A percentile compares a stretch with the other conserved stretches of the same genome.
phyloP scores from a whole-genome alignment of 2,113 vertebrate genomes.

The Irena cyanogastra region DNA sequence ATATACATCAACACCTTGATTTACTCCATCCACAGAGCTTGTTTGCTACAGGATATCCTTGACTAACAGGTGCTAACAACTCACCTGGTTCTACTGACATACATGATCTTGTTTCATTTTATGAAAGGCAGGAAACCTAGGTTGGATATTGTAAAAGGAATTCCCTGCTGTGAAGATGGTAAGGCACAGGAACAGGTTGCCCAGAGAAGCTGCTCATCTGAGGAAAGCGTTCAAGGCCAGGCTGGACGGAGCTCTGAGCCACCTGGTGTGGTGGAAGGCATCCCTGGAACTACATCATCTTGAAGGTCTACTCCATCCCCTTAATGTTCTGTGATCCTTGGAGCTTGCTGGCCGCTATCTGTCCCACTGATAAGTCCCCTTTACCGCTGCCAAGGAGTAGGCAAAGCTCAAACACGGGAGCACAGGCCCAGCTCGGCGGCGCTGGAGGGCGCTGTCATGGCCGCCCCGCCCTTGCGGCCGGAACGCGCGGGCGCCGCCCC shows the following conservation, averaged over 20 bases:
- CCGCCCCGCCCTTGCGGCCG: background rate
- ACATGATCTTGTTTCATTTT: background rate
- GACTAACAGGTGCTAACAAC: background rate
- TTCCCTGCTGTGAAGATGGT: background rate
- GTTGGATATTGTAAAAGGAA: background rate
- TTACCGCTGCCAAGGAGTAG: rapidly evolving
- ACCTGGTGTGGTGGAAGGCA: rapidly evolving
- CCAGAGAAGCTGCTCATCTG: no score
- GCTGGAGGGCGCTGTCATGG: rapidly evolving
- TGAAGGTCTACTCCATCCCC: background rate
- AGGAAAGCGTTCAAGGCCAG: background rate
- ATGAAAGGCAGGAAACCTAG: background rate
- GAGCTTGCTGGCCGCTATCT: background rate
- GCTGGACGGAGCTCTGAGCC: background rate
- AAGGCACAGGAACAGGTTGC: background rate
- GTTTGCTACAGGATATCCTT: no score
- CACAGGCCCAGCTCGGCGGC: rapidly evolving
- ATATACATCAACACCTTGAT: background rate
- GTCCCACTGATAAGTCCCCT: rapidly evolving
- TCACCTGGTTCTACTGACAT: background rate
- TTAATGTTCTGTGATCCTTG: no score
- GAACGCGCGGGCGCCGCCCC: background rate
- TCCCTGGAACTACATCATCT: background rate
- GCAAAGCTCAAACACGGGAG: rapidly evolving
- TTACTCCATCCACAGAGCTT: background rate